Conservation (phyloP, 2,888 invertebrate species). For the Eilema sororculum region DNA sequence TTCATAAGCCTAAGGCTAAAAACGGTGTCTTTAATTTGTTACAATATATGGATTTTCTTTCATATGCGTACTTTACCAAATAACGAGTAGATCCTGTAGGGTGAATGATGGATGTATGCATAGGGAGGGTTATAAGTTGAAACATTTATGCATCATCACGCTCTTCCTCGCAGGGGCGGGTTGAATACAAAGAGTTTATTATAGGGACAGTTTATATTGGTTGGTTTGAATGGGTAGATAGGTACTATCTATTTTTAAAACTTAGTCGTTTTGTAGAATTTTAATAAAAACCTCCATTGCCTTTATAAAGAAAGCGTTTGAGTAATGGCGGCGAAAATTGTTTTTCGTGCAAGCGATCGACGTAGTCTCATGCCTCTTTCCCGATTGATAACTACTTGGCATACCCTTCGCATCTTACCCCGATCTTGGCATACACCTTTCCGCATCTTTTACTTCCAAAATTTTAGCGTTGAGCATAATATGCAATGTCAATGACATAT, state of each 20-base stretch:
- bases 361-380: too few species aligned
- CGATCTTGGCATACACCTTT: too few species aligned
- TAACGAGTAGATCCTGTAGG: constrained; percentile 18
- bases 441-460: too few species aligned
- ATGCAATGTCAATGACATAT: too few species aligned
- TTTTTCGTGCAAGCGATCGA: background rate
- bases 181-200: constrained; percentile 33
- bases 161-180: constrained; percentile 26
- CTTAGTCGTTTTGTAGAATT: background rate
- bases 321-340: background rate
- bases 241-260: background rate
- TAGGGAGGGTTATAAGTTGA: constrained; percentile 23
- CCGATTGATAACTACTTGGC: too few species aligned
- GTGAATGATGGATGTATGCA: constrained; percentile 5
- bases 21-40: constrained; percentile 2
- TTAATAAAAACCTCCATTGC: background rate
- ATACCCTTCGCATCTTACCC: too few species aligned
- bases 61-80: constrained; percentile 16
- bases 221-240: background rate
- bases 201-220: constrained; percentile 7
- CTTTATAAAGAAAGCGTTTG: background rate
- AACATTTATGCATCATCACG: constrained; percentile 49
- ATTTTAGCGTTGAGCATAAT: too few species aligned
- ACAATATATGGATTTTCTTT: constrained; percentile 3
- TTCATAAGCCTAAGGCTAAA: background rate